Evolutionary conservation across 2,888 invertebrate genomes (phyloP), one percentile per base, ranked within the genome.

Genomic region (Adineta ricciae): DNA sequence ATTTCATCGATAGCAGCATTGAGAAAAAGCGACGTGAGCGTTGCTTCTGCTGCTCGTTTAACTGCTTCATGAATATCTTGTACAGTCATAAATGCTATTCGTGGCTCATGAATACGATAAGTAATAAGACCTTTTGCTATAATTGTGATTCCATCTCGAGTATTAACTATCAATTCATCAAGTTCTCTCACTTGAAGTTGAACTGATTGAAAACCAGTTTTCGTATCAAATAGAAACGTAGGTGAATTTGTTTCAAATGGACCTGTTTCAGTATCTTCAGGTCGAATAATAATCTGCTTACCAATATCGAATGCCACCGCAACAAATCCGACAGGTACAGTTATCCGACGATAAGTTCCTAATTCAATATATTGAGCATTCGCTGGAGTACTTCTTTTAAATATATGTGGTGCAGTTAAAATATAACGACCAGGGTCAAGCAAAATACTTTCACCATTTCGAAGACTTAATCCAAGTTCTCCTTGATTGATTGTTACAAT

Each of bases 51-150:
- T 73, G 73, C 73, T 38, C 73, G 73, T 38, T 73, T 73, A 2
- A 73, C 73, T 73, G 73, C 73, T 41, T 38, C 73, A 41, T 73
- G 73, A 41, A 73, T 73, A 73, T 73, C 73, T 73, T 73, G 73
- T 36, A 73, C 73, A 38, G 73, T 41, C 73, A 73, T 73, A 11
- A 73, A 73, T 73, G 73, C 38, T 41, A 11, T 19, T 73, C 73
- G 38, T 73, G 73, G 41, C 36, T 73, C 73, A 41, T 73, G 73
- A 41, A 73, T 73, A 24, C 73, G 38, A 24, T 73, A 73, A 0
- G 73, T 73, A 24, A 73, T 73, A 2, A 73, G 38, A 73, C 73
- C 73, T 41, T 73, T 73, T 5, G 73, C 73, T 38, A n/a, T 73
- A 14, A 73, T 73, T 8, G 73, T 73, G 27, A 73, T 38, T 7